phyloP scores from a whole-genome alignment of 1,140 invertebrate species.

The Mycetomoellerius zeteki region DNA sequence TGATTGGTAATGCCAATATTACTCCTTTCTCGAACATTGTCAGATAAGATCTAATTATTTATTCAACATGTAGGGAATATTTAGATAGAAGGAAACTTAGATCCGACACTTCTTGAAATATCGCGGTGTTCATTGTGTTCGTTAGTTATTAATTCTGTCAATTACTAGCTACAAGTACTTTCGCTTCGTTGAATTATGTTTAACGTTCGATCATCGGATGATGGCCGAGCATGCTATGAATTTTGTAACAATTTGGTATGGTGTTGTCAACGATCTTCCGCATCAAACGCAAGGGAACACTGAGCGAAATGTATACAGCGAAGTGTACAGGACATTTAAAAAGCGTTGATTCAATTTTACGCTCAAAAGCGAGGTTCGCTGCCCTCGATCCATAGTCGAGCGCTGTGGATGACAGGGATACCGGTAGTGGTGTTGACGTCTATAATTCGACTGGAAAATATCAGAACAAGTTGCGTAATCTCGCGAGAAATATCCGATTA shows the following conservation, averaged over 20 bases:
- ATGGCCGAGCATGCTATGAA: constrained; percentile 31
- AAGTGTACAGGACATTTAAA: constrained; percentile 73
- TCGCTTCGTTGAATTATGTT: constrained; percentile 12
- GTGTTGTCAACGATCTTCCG: constrained; percentile 51
- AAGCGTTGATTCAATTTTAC: constrained; percentile 77
- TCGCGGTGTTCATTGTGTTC: background rate
- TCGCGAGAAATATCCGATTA: constrained; percentile 61
- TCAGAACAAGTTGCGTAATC: constrained; percentile 70
- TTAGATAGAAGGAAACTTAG: background rate
- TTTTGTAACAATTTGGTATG: constrained; percentile 59
- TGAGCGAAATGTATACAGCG: constrained; percentile 59
- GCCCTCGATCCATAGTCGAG: constrained; percentile 67
- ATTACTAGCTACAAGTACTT: background rate
- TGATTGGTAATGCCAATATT: constrained; percentile 9
- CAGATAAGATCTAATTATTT: background rate
- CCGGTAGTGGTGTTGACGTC: constrained; percentile 74
- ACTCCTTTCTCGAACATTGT: background rate
- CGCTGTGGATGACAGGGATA: constrained; percentile 75
- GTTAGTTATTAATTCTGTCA: background rate
- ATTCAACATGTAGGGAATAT: background rate
- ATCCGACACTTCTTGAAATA: background rate
- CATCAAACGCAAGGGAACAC: constrained; percentile 62
- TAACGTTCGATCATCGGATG: constrained; percentile 18
- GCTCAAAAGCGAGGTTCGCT: constrained; percentile 72
- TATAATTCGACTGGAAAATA: constrained; percentile 76